phyloP scores from a whole-genome alignment of 2,113 vertebrate species.

The Beaufortia kweichowensis region DNA sequence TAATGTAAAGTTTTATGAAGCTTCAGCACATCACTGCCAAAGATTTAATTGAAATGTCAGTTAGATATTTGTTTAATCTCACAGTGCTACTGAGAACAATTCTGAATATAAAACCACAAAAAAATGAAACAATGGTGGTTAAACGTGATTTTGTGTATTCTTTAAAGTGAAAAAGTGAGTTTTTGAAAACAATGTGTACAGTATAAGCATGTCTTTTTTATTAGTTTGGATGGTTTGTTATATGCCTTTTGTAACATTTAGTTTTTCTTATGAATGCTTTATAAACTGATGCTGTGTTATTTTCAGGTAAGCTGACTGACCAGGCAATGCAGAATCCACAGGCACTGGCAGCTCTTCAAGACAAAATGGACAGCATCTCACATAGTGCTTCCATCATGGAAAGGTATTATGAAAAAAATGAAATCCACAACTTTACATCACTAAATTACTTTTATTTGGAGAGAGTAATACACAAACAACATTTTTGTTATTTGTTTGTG shows the following conservation, averaged over 20 bases:
- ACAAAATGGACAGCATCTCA: constrained; percentile 57
- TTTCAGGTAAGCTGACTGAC: constrained; percentile 55
- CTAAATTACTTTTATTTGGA: not conserved
- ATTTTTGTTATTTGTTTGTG: not conserved
- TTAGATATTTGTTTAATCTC: not conserved
- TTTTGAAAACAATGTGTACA: not conserved
- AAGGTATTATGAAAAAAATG: constrained; percentile 42
- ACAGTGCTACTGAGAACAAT: not conserved
- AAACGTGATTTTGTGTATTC: not conserved
- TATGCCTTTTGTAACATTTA: no score
- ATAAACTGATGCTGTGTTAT: not conserved
- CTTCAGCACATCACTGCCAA: constrained; percentile 38
- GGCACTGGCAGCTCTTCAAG: constrained; percentile 57
- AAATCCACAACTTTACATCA: not conserved
- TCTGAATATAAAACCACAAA: not conserved
- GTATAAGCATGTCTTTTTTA: not conserved
- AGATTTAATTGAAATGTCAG: not conserved
- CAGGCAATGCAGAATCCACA: constrained; percentile 60
- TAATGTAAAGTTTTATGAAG: constrained; percentile 55
- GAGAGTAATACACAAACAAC: not conserved
- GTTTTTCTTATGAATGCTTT: not conserved
- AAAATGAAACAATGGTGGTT: no score
- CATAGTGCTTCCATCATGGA: constrained; percentile 58
- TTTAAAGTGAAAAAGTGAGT: not conserved
- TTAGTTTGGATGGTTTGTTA: no score